Evolutionary conservation across 2,888 invertebrate species (phyloP), one percentile per base, ranked within the genome.

Genomic region (Biston betularia): DNA sequence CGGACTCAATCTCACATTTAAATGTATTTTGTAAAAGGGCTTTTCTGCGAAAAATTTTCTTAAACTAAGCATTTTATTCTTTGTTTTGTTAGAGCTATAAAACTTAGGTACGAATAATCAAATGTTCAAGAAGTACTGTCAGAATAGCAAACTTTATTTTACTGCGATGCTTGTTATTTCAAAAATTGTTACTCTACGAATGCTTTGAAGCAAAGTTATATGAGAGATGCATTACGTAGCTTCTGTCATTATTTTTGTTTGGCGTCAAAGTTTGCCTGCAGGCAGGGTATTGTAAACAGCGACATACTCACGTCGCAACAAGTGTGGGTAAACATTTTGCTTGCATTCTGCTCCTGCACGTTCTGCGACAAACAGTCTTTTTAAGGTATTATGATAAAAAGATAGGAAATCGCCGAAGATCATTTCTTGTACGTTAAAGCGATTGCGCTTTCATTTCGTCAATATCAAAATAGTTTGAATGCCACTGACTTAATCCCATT

Each of bases 261-360:
- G 75, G 71, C 76, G 73, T 72, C 76, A 79, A 85, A 84, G 76
- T 86, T 84, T 73, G 77, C 79, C 79, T 77, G 78, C 75, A 80
- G 79, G 76, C 75, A 14, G 10, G 74, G 75, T 80, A 78, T 78
- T 83, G 83, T 82, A 80, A 82, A 83, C 82, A 79, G 69, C 65
- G 66, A 45, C 56, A 35, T 46, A 61, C 52, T 64, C 50, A 15
- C 42, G 48, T 56, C 55, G 73, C 75, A 75, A 75, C 75, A 75
- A 75, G 75, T 75, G 69, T 24, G 35, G 66, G 70, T 61, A 75
- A 75, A 75, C 69, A 73, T 68, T 66, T 72, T 49, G 56, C 65
- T 66, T 69, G 68, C 63, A 40, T 59, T 65, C 69, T 63, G 35
- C 60, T 68, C 59, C 64, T 63, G 64, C 57, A 63, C 56, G 49